Conservation (phyloP, 2,888 invertebrate genomes). For the Spilarctia lutea region DNA sequence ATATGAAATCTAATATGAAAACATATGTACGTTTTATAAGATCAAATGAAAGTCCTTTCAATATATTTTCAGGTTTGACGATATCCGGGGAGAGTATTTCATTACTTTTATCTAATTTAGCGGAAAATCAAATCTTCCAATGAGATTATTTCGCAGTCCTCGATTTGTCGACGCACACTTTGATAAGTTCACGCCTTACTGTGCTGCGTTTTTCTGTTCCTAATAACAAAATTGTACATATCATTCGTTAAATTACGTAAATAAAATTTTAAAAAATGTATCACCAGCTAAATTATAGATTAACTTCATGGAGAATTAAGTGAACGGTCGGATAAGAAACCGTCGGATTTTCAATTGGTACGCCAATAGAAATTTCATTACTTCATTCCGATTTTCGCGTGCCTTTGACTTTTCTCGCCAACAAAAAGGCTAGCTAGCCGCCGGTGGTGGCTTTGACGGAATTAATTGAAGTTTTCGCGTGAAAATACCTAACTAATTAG, state of each 20-base stretch:
- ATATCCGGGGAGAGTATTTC: conserved; percentile 77
- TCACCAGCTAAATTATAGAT: conserved; percentile 24
- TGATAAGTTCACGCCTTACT: conserved; percentile 61
- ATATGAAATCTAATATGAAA: conserved; percentile 5
- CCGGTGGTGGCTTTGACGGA: conserved; percentile 69
- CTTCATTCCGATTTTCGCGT: conserved; percentile 65
- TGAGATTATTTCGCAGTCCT: conserved; percentile 79
- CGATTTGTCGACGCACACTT: conserved; percentile 54
- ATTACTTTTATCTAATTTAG: conserved; percentile 85
- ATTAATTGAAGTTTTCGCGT: conserved; percentile 78
- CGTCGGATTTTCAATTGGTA: conserved; percentile 57
- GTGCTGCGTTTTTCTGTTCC: conserved; percentile 44
- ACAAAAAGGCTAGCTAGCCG: conserved; percentile 56
- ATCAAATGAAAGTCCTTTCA: conserved; percentile 63
- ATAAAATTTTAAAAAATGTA: not conserved
- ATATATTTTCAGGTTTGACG: conserved; percentile 58
- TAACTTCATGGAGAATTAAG: conserved; percentile 44
- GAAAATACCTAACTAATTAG: conserved; percentile 78
- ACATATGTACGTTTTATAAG: conserved; percentile 38
- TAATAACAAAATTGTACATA: not conserved
- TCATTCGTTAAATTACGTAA: not conserved
- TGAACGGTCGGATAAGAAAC: conserved; percentile 51
- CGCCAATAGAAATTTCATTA: conserved; percentile 69
- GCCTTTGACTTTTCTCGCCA: conserved; percentile 68
- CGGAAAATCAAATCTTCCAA: conserved; percentile 85